A percentile compares a stretch with the other conserved stretches of the same genome.
Evolutionary conservation across 2,797 vertebrate species (phyloP).

Genomic region (Leptatherina wallacei): DNA sequence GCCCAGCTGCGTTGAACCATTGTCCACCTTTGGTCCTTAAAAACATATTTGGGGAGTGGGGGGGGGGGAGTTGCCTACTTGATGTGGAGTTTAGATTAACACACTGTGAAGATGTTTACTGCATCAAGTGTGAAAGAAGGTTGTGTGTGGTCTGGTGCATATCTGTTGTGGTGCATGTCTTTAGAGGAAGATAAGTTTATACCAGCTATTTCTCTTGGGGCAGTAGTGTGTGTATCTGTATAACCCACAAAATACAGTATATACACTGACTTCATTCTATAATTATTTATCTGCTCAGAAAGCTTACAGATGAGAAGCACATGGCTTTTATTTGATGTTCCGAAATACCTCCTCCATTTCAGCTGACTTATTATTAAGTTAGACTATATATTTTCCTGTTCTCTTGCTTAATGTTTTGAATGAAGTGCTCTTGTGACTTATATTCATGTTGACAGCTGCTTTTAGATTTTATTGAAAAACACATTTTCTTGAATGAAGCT

Average conservation of each 20-base stretch:
- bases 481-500: constrained; percentile 14
- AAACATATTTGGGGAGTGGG: constrained; percentile 11
- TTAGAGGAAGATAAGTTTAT: constrained; percentile 20
- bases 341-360: constrained; percentile 37
- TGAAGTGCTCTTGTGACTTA: constrained; percentile 47
- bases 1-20: constrained; percentile 55
- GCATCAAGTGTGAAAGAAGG: constrained; percentile 25
- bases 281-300: constrained; percentile 42
- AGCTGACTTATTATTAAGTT: constrained; percentile 55
- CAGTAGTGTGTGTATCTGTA: constrained; percentile 25
- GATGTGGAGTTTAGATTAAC: constrained; percentile 35
- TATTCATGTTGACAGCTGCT: constrained; percentile 24
- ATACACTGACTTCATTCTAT: constrained; percentile 48
- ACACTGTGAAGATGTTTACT: constrained; percentile 21
- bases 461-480: constrained; percentile 11
- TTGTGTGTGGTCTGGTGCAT: constrained; percentile 41
- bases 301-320: constrained; percentile 55
- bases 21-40: constrained; percentile 2
- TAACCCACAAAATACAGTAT: constrained; percentile 34
- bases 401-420: constrained; percentile 28
- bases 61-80: background rate
- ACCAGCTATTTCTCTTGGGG: constrained; percentile 9
- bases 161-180: constrained; percentile 3
- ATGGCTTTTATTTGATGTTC: constrained; percentile 58
- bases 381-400: constrained; percentile 47